Conservation (phyloP, 2,113 vertebrate species). For the Blennius ocellaris region DNA sequence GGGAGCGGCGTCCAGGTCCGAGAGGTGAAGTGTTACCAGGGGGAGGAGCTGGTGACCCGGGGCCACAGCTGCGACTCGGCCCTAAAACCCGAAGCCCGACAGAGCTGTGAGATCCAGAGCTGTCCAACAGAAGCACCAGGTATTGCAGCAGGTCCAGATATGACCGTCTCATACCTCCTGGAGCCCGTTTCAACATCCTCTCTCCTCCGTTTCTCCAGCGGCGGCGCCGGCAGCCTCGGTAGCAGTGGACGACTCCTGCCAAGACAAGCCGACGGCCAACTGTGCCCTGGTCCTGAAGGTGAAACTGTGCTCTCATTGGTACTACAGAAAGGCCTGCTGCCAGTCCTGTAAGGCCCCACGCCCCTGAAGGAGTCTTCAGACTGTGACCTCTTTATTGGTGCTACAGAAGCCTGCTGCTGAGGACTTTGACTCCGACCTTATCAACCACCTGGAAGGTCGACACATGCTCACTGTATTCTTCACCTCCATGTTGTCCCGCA, state of each 20-base stretch:
- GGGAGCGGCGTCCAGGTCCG: constrained; percentile 84
- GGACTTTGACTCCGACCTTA: constrained; percentile 5
- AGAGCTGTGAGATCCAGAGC: constrained; percentile 81
- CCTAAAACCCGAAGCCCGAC: constrained; percentile 83
- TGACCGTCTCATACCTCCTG: no score
- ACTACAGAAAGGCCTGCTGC: constrained; percentile 90
- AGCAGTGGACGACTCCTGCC: constrained; percentile 80
- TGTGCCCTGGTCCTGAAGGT: constrained; percentile 88
- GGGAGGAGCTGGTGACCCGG: constrained; percentile 76
- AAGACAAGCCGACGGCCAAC: constrained; percentile 86
- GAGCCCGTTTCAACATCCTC: no score
- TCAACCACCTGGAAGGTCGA: constrained; percentile 38
- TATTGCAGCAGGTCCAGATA: constrained; percentile 30
- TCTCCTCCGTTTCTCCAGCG: constrained; percentile 14
- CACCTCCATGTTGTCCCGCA: not conserved
- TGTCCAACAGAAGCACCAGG: constrained; percentile 85
- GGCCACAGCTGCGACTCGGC: constrained; percentile 85
- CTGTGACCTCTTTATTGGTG: constrained; percentile 76
- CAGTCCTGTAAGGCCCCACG: constrained; percentile 80
- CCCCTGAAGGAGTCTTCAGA: constrained; percentile 43
- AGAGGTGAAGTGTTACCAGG: constrained; percentile 89
- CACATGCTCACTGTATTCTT: constrained; percentile 31
- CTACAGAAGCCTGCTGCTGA: constrained; percentile 76
- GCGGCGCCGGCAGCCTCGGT: constrained; percentile 42
- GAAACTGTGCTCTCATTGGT: constrained; percentile 89